Evolutionary conservation across 2,888 invertebrate genomes (phyloP).

Genomic region (Erebia epiphron): DNA sequence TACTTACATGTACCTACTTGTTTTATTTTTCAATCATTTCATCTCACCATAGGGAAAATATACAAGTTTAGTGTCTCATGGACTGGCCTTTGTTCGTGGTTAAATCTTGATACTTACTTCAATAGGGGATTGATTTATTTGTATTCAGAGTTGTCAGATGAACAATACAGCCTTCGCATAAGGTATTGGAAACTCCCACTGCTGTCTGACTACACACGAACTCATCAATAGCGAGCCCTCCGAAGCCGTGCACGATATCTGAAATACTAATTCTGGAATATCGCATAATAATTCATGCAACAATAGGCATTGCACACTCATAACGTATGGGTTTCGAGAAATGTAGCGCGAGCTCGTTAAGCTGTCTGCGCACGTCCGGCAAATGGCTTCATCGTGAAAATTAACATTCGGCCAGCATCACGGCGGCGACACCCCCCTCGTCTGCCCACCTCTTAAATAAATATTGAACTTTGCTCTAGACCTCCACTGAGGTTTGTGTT

Average conservation of each 20-base stretch:
- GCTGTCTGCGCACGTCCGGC: constrained; percentile 66
- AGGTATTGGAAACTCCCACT: constrained; percentile 16
- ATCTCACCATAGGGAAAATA: neutral
- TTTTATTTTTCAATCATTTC: neutral
- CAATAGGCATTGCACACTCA: constrained; percentile 63
- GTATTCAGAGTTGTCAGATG: constrained; percentile 4
- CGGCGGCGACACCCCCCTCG: constrained; percentile 41
- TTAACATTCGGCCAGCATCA: constrained; percentile 77
- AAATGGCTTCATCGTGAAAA: constrained; percentile 78
- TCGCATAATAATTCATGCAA: constrained; percentile 67
- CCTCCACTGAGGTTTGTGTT: constrained; percentile 70
- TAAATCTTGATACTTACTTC: constrained; percentile 7
- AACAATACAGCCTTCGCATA: constrained; percentile 12
- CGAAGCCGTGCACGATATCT: constrained; percentile 21
- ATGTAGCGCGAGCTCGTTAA: constrained; percentile 64
- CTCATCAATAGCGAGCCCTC: constrained; percentile 20
- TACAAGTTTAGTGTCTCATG: neutral
- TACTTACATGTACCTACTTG: neutral
- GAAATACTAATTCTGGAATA: constrained; percentile 34
- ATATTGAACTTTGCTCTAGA: constrained; percentile 71
- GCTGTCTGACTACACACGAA: constrained; percentile 16
- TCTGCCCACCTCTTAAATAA: constrained; percentile 54
- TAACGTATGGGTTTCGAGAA: constrained; percentile 70
- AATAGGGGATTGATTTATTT: constrained; percentile 1
- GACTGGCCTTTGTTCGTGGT: neutral